Conservation (phyloP, 2,113 vertebrate genomes). For the Thamnaconus septentrionalis region DNA sequence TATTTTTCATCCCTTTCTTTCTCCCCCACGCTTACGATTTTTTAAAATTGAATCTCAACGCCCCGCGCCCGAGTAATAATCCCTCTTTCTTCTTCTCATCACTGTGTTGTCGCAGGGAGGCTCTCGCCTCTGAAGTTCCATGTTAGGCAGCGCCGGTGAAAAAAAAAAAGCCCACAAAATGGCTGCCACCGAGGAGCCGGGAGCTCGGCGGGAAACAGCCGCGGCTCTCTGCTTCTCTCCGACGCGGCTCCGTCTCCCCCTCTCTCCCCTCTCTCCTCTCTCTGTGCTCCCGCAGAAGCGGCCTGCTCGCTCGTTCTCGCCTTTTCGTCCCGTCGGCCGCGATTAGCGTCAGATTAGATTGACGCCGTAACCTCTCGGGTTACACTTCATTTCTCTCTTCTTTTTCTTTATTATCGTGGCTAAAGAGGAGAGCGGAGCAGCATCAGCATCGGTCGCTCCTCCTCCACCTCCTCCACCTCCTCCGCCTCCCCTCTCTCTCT, state of each 20-base stretch:
- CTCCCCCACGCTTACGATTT: background rate
- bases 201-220: conserved; percentile 47
- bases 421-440: conserved; percentile 53
- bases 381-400: conserved; percentile 34
- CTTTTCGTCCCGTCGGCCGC: background rate
- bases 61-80: background rate
- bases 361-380: conserved; percentile 20
- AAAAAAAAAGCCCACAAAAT: conserved; percentile 63
- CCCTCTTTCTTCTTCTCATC: background rate
- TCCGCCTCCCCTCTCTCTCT: conserved; percentile 11
- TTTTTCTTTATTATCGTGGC: conserved; percentile 49
- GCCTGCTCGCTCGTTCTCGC: background rate
- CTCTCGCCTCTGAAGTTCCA: conserved; percentile 63
- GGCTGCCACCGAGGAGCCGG: conserved; percentile 66
- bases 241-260: conserved; percentile 1
- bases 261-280: background rate
- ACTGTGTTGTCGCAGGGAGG: conserved; percentile 17
- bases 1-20: background rate
- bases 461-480: background rate
- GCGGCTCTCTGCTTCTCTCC: conserved; percentile 42
- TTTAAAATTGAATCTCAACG: background rate
- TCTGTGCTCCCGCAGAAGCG: background rate
- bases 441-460: conserved; percentile 38
- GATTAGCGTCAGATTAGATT: conserved; percentile 7
- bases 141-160: conserved; percentile 65